Conservation (phyloP, 1,140 invertebrate genomes). For the Euwallacea similis region DNA sequence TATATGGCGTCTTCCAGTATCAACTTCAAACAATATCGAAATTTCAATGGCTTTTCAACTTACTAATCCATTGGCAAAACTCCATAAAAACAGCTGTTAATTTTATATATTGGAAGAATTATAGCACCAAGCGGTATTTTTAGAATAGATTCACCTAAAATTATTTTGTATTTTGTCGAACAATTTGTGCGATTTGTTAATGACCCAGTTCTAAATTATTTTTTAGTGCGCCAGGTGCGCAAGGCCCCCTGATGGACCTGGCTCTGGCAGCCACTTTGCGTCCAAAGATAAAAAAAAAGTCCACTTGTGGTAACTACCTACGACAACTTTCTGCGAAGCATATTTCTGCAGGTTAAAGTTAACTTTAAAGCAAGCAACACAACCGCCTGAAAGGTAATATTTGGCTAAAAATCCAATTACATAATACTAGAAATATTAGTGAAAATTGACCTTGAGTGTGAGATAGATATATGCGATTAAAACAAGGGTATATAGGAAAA, state of each 20-base stretch:
- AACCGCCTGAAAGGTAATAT: too few relatives aligned
- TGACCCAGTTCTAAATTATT: background rate
- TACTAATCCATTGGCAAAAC: constrained; percentile 37
- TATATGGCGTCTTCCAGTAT: constrained; percentile 17
- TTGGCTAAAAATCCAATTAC: background rate
- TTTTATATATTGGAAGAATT: constrained; percentile 41
- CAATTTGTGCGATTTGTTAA: background rate
- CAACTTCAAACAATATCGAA: constrained; percentile 30
- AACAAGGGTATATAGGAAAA: constrained; percentile 40
- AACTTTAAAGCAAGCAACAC: too few relatives aligned
- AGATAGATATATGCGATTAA: constrained; percentile 21
- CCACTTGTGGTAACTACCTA: too few relatives aligned
- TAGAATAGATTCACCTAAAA: constrained; percentile 20
- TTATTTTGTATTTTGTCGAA: background rate
- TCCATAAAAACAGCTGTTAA: constrained; percentile 44
- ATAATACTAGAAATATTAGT: constrained; percentile 12
- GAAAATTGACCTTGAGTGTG: constrained; percentile 23
- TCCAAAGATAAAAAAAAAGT: too few relatives aligned
- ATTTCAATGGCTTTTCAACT: constrained; percentile 31
- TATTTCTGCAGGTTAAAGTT: too few relatives aligned
- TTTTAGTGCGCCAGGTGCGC: too few relatives aligned
- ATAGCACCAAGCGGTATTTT: constrained; percentile 35
- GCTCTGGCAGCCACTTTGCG: too few relatives aligned
- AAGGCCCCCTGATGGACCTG: too few relatives aligned
- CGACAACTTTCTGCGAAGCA: too few relatives aligned